These are phyloP conservation scores for Triplophysa siluroides DNA, from an alignment of 2,113 vertebrate genomes.

Conservation along the genomic window DNA sequence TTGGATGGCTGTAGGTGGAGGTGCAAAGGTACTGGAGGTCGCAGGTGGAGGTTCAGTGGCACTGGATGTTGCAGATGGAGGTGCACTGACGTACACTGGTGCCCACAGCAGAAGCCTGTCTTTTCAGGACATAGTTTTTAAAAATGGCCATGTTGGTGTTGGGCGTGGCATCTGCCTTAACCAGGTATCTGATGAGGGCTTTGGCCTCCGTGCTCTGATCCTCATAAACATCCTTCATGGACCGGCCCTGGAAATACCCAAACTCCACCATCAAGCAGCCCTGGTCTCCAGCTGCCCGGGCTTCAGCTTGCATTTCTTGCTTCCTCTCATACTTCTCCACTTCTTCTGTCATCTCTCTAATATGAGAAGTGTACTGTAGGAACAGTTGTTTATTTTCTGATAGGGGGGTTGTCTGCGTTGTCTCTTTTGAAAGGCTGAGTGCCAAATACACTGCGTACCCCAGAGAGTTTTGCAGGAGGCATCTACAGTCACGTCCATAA, in stretches of 20 bases:
- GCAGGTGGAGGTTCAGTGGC: no score
- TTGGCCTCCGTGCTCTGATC: conserved; percentile 21
- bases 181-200: conserved; percentile 18
- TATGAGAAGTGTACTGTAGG: conserved; percentile 13
- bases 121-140: background rate
- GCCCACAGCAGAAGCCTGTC: background rate
- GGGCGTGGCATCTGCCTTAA: background rate
- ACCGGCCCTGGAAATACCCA: conserved; percentile 1
- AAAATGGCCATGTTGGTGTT: conserved; percentile 25
- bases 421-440: conserved; percentile 4
- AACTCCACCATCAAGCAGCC: conserved; percentile 23
- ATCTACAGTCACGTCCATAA: no score
- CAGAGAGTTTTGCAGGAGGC: conserved; percentile 9
- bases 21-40: background rate
- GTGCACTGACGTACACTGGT: background rate
- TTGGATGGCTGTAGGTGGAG: background rate
- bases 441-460: conserved; percentile 15
- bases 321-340: conserved; percentile 12
- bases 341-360: conserved; percentile 19
- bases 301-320: conserved; percentile 27
- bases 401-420: background rate
- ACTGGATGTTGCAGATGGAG: background rate
- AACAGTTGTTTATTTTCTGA: conserved; percentile 29
- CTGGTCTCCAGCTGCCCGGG: conserved; percentile 18
- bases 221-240: conserved; percentile 19